Evolutionary conservation across 1,140 invertebrate species (phyloP).

Genomic region (Daktulosphaira vitifoliae): DNA sequence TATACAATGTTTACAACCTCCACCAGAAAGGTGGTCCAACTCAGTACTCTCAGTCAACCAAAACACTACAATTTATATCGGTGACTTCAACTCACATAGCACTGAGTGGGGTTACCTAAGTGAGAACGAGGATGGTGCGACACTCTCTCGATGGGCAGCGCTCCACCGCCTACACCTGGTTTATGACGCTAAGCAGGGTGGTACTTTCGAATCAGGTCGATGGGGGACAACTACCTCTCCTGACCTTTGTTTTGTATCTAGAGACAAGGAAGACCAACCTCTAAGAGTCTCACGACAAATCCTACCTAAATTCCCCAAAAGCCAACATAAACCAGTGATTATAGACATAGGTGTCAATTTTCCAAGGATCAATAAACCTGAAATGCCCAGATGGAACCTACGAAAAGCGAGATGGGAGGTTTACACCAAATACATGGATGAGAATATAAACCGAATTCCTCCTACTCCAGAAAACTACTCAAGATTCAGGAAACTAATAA

Average conservation of each 20-base stretch:
- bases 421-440: conserved; percentile 1
- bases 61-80: conserved; percentile 22
- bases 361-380: conserved; percentile 8
- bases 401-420: neutral
- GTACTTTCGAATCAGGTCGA: conserved; percentile 25
- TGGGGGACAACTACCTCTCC: conserved; percentile 4
- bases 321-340: conserved; percentile 17
- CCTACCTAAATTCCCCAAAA: conserved; percentile 18
- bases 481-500: neutral
- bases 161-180: conserved; percentile 39
- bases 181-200: conserved; percentile 28
- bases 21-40: neutral
- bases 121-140: conserved; percentile 3
- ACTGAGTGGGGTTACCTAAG: conserved; percentile 12
- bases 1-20: conserved; percentile 26
- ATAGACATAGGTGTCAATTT: conserved; percentile 6
- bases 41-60: neutral
- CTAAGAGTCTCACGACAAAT: neutral
- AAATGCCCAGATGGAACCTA: neutral
- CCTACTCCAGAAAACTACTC: neutral
- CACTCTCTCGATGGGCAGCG: conserved; percentile 15
- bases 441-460: neutral
- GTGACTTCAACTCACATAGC: conserved; percentile 27
- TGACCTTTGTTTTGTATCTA: conserved; percentile 30
- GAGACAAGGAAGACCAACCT: neutral